Evolutionary conservation across 1,140 invertebrate genomes (phyloP).

Genomic region (Rhynchophorus ferrugineus): DNA sequence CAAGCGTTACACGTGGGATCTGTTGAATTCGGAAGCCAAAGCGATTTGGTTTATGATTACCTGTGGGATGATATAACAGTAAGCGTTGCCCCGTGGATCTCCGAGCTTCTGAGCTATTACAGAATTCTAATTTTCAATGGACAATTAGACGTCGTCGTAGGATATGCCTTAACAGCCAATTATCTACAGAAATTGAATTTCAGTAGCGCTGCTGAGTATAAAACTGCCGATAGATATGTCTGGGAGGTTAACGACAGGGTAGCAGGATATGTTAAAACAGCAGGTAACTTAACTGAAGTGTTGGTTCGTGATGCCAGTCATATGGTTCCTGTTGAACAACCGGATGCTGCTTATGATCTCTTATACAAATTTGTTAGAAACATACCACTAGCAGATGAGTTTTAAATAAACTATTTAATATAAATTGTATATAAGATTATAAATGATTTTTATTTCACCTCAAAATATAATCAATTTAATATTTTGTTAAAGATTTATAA

Average conservation of each 20-base stretch:
- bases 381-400: neutral
- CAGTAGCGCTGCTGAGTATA: conserved; percentile 53
- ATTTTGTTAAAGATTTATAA: too few relatives aligned
- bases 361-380: conserved; percentile 63
- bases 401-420: neutral
- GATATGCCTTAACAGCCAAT: conserved; percentile 67
- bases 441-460: neutral
- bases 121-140: conserved; percentile 69
- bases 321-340: conserved; percentile 71
- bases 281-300: conserved; percentile 67
- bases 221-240: conserved; percentile 47
- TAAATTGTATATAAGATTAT: neutral
- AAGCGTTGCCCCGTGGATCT: conserved; percentile 66
- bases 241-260: conserved; percentile 60
- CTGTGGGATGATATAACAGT: conserved; percentile 74
- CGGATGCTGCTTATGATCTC: conserved; percentile 63
- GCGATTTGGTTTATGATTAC: conserved; percentile 54
- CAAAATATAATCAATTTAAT: neutral
- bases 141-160: conserved; percentile 76
- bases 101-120: conserved; percentile 59
- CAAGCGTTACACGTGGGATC: conserved; percentile 46
- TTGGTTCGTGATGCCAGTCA: conserved; percentile 71
- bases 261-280: conserved; percentile 63
- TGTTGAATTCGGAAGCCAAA: conserved; percentile 42
- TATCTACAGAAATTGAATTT: conserved; percentile 61